phyloP scores from a whole-genome alignment of 2,113 vertebrate species.

The Ailuropoda melanoleuca region DNA sequence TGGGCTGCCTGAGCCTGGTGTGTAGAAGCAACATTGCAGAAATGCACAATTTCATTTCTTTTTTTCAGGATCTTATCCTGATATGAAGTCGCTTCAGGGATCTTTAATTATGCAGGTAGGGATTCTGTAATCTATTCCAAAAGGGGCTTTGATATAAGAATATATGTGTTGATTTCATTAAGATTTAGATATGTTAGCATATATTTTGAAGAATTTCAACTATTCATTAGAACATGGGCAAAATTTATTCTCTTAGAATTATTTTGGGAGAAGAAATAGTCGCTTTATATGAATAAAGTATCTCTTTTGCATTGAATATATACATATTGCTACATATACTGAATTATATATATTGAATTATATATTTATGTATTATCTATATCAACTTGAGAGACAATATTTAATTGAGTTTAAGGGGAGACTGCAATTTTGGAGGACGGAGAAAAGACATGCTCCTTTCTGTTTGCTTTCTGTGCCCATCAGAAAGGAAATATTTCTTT shows the following conservation, averaged over 20 bases:
- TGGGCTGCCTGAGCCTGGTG: background rate
- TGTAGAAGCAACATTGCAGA: background rate
- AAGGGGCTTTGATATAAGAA: slow-evolving; percentile 27
- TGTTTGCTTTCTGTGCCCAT: background rate
- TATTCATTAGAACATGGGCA: slow-evolving; percentile 49
- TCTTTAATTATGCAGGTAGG: slow-evolving; percentile 23
- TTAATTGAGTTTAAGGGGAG: slow-evolving; percentile 54
- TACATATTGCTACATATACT: background rate
- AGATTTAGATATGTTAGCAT: slow-evolving; percentile 46
- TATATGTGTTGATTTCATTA: slow-evolving; percentile 63
- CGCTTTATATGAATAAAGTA: slow-evolving; percentile 65
- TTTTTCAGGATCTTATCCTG: slow-evolving; percentile 13
- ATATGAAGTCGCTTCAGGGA: background rate
- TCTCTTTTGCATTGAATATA: slow-evolving; percentile 40
- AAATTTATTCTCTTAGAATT: slow-evolving; percentile 60
- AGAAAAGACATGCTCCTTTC: background rate
- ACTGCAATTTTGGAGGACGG: background rate
- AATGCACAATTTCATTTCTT: background rate
- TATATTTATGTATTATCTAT: background rate
- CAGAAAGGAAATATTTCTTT: background rate
- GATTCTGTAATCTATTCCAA: slow-evolving; percentile 18
- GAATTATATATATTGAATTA: background rate
- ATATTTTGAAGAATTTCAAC: slow-evolving; percentile 47
- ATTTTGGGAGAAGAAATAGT: slow-evolving; percentile 25
- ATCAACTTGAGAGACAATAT: slow-evolving; percentile 65